Conservation (phyloP, 2,797 vertebrate species). For the Diceros bicornis region DNA sequence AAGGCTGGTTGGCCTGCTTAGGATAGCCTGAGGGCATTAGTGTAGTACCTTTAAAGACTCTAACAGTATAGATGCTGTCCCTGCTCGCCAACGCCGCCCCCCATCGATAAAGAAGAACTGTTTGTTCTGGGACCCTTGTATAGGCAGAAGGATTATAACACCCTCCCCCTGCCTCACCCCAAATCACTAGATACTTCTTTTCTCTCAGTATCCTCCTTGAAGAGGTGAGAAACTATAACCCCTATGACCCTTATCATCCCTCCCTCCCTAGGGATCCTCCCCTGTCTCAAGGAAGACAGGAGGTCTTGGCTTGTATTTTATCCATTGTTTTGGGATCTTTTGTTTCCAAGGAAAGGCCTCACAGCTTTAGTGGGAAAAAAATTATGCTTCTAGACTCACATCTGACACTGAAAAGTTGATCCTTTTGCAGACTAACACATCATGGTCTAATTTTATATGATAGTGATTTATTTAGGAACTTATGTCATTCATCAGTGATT, state of each 20-base stretch:
- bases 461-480: background rate
- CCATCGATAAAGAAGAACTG: background rate
- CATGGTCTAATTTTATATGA: conserved; percentile 21
- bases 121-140: background rate
- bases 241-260: background rate
- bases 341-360: background rate
- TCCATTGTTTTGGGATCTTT: background rate
- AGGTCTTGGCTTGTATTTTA: background rate
- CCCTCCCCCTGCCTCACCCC: background rate
- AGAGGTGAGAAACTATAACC: background rate
- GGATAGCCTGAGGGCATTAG: background rate
- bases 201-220: background rate
- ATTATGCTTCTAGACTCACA: background rate
- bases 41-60: background rate
- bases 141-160: background rate
- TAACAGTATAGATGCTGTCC: background rate
- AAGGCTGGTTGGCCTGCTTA: no score
- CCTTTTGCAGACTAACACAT: conserved; percentile 4
- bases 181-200: background rate
- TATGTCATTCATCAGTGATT: background rate
- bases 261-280: background rate
- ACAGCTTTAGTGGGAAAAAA: background rate
- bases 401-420: background rate
- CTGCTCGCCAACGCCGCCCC: no score
- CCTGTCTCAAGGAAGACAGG: background rate